phyloP scores from a whole-genome alignment of 2,113 vertebrate genomes.

The Pao palembangensis region DNA sequence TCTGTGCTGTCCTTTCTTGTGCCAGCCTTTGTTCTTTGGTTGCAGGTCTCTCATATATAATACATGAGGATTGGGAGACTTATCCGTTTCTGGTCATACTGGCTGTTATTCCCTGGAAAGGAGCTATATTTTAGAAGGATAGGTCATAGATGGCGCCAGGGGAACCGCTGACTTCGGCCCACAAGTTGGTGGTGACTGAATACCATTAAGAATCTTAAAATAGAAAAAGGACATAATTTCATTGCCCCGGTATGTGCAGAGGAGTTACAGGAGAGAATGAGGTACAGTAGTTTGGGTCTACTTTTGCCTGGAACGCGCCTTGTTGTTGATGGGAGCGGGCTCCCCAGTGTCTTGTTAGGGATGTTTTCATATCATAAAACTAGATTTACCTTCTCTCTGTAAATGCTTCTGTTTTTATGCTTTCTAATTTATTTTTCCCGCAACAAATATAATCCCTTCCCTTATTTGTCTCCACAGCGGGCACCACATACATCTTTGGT shows the following conservation, averaged over 20 bases:
- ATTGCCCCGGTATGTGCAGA: conserved; percentile 7
- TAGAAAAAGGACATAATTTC: conserved; percentile 44
- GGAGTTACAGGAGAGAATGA: conserved; percentile 23
- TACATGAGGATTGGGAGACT: conserved; percentile 68
- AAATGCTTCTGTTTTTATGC: background rate
- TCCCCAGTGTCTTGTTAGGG: conserved; percentile 36
- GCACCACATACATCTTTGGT: conserved; percentile 95
- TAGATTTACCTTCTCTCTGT: conserved; percentile 2
- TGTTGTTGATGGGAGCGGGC: conserved; percentile 14
- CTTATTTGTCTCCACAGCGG: conserved; percentile 77
- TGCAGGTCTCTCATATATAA: conserved; percentile 71
- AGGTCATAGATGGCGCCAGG: conserved; percentile 52
- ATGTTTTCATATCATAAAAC: conserved; percentile 18
- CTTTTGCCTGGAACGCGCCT: conserved; percentile 30
- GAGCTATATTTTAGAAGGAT: conserved; percentile 63
- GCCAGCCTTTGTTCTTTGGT: conserved; percentile 71
- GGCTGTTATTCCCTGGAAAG: conserved; percentile 64
- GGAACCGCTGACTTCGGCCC: conserved; percentile 52
- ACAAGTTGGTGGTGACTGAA: conserved; percentile 53
- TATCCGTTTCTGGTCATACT: conserved; percentile 48
- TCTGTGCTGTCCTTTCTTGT: conserved; percentile 41
- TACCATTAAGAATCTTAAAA: conserved; percentile 48
- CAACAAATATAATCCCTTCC: conserved; percentile 8
- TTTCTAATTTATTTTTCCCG: background rate
- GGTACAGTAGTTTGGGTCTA: conserved; percentile 8